A percentile compares a stretch with the other conserved stretches of the same genome.
Conservation (phyloP, 2,888 invertebrate species). For the Augiades crinisus region DNA sequence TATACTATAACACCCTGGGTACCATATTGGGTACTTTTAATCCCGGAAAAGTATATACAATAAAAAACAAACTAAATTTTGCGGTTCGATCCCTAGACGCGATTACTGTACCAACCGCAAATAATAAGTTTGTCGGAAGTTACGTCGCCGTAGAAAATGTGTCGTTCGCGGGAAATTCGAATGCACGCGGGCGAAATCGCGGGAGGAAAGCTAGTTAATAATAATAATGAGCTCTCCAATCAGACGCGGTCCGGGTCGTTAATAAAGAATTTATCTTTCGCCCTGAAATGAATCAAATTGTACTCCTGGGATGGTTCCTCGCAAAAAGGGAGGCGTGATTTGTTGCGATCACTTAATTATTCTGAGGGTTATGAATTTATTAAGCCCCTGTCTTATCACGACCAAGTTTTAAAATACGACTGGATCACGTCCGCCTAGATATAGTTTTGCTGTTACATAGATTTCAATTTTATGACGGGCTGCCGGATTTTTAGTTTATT, state of each 20-base stretch:
- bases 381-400: conserved; percentile 11
- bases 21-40: no score
- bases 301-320: conserved; percentile 27
- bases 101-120: no score
- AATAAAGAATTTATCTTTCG: conserved; percentile 36
- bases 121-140: no score
- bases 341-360: conserved; percentile 32
- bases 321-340: conserved; percentile 32
- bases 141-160: no score
- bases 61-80: no score
- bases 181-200: no score
- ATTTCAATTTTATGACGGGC: neutral
- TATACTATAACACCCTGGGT: no score
- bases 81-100: no score
- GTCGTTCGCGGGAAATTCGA: no score
- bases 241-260: conserved; percentile 30
- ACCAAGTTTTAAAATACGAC: conserved; percentile 16
- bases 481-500: no score
- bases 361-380: conserved; percentile 26
- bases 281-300: conserved; percentile 32
- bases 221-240: conserved; percentile 33
- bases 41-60: no score
- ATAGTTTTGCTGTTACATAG: conserved; percentile 5
- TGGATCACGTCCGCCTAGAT: neutral
- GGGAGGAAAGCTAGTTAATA: no score